These are phyloP conservation scores for Leptopilina boulardi DNA, from an alignment of 1,140 invertebrate species.

Conservation along the genomic window DNA sequence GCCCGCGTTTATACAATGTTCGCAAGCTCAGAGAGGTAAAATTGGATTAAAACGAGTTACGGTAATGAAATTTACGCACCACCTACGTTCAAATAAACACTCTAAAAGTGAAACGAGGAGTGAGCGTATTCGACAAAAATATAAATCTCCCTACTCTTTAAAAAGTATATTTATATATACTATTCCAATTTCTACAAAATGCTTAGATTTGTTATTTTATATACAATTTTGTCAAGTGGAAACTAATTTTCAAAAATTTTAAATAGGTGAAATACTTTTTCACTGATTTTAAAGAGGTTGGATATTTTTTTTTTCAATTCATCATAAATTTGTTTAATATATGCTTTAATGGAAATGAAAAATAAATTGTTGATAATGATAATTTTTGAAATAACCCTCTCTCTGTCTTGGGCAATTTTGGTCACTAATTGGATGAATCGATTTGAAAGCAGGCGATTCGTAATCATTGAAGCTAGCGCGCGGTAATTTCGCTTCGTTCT, in stretches of 20 bases:
- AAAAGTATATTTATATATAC: too few relatives aligned
- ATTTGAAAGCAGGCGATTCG: constrained; percentile 16
- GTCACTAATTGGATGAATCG: constrained; percentile 20
- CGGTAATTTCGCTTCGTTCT: constrained; percentile 29
- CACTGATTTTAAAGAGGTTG: too few relatives aligned
- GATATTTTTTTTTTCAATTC: too few relatives aligned
- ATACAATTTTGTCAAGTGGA: too few relatives aligned
- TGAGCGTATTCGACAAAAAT: constrained; percentile 5
- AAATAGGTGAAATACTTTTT: too few relatives aligned
- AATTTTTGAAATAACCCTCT: not conserved
- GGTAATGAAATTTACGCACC: constrained; percentile 31
- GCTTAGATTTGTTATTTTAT: too few relatives aligned
- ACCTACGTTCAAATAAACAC: constrained; percentile 24
- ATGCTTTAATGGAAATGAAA: too few relatives aligned
- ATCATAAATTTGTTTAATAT: too few relatives aligned
- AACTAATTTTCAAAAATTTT: too few relatives aligned
- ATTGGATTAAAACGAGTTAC: constrained; percentile 32
- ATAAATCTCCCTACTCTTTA: too few relatives aligned
- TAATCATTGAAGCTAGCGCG: not conserved
- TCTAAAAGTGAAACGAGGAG: not conserved
- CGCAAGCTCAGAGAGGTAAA: constrained; percentile 24
- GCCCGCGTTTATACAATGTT: constrained; percentile 10
- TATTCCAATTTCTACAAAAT: too few relatives aligned
- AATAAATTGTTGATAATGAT: too few relatives aligned
- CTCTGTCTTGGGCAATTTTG: not conserved